Base-by-base conservation (phyloP, 2,888 invertebrate genomes). In the Tipula lateralis region DNA sequence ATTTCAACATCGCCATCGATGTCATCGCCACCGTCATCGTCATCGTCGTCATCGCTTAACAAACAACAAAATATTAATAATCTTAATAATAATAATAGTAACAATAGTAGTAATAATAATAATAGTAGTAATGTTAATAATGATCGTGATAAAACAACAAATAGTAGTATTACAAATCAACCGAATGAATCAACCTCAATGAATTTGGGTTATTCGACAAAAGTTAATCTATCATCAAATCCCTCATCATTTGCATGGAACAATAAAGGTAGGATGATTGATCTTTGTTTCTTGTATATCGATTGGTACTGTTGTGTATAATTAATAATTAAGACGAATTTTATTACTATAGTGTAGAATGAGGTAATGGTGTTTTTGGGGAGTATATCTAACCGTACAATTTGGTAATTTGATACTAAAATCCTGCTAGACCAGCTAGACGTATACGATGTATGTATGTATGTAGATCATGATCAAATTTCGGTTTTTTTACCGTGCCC, bases 151-250 rank as follows among this genome's bases (percentile, higher is more conserved):
- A 32, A 82, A 16, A 85, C 30, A 84, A 34, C 84, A 30, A 88
- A 88, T 9, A 90, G 90, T 89, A 85, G 30, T 80, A 34, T 80
- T n/a, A 88, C 88, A 12, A 90, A 90, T 89, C 89, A 92, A 86
- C 89, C 90, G 66, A 84, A 50, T 29, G 88, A 89, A 86, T 87
- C 88, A 7, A 89, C 89, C 84, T 87, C 88, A 5, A 87, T 87
- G 66, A 87, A 86, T 84, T 91, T 89, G 87, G 92, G 92, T 13
- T 93, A 92, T 87, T 93, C 93, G 0, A 93, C 93, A 0, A 92
- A 92, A 87, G 91, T 93, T 84, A 92, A 93, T 88, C 90, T 92
- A n/a, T 89, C 87, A 86, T 87, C 90, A 4, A 88, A 88, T 32
- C 86, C 88, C 82, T 86, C 86, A 7, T 84, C 86, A 4, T 86